These are phyloP conservation scores for Coenobita brevimanus DNA, from an alignment of 1,140 invertebrate genomes.

Conservation along the genomic window DNA sequence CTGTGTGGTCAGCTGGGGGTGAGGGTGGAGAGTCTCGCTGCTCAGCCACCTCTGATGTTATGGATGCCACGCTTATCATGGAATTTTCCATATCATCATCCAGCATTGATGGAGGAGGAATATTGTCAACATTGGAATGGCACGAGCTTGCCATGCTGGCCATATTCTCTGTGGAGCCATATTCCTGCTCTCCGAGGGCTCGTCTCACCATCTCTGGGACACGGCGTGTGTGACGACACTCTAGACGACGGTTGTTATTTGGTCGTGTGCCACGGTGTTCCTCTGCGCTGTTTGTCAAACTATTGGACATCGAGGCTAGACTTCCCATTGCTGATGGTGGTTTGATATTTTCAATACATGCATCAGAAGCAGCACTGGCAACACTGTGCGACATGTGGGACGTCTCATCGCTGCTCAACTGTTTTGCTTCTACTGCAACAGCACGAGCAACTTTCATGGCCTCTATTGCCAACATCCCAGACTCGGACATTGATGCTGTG, in stretches of 20 bases:
- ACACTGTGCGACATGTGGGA: slow-evolving; percentile 74
- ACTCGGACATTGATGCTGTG: slow-evolving; percentile 77
- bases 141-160: slow-evolving; percentile 77
- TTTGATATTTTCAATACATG: slow-evolving; percentile 83
- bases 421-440: slow-evolving; percentile 76
- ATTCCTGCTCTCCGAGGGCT: slow-evolving; percentile 77
- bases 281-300: slow-evolving; percentile 71
- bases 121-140: slow-evolving; percentile 82
- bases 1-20: slow-evolving; percentile 55
- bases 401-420: slow-evolving; percentile 73
- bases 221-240: slow-evolving; percentile 69
- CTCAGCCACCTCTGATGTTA: slow-evolving; percentile 84
- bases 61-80: slow-evolving; percentile 88
- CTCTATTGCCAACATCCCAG: slow-evolving; percentile 82
- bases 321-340: slow-evolving; percentile 82
- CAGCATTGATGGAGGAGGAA: slow-evolving; percentile 88
- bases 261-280: slow-evolving; percentile 72
- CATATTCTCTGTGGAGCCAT: slow-evolving; percentile 79
- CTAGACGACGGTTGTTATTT: slow-evolving; percentile 72
- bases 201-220: slow-evolving; percentile 70
- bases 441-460: slow-evolving; percentile 82
- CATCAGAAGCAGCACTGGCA: slow-evolving; percentile 76
- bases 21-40: slow-evolving; percentile 55
- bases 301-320: slow-evolving; percentile 72
- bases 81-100: slow-evolving; percentile 83